Percentiles rank a stretch among this genome's conserved stretches.
These are phyloP conservation scores for Tursiops truncatus DNA, from an alignment of 2,113 vertebrate genomes.

Conservation along the genomic window DNA sequence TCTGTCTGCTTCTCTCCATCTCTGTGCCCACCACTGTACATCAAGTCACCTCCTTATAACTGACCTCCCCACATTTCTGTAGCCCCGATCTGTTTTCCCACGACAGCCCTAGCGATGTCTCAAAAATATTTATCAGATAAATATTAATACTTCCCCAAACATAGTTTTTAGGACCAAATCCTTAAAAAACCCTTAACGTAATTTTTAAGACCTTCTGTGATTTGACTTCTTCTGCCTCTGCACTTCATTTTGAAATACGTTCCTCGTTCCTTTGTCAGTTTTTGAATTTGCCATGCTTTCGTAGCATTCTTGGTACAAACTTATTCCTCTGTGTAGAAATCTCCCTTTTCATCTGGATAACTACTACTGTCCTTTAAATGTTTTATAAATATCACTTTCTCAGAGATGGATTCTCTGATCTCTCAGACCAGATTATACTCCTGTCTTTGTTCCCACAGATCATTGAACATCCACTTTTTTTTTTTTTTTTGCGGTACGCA, in stretches of 20 bases:
- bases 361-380: neutral
- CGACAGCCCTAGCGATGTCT: neutral
- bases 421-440: neutral
- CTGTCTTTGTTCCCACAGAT: neutral
- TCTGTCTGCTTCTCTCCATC: neutral
- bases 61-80: neutral
- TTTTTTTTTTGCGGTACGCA: neutral
- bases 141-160: neutral
- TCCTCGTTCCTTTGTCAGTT: neutral
- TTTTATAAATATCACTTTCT: neutral
- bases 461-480: neutral
- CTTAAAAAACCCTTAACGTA: neutral
- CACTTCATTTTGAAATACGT: neutral
- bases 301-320: neutral
- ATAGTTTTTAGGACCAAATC: neutral
- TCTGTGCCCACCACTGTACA: neutral
- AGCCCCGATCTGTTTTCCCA: neutral
- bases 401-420: neutral
- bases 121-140: neutral
- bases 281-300: neutral
- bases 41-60: neutral
- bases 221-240: slow-evolving; percentile 11
- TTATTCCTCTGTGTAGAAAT: neutral
- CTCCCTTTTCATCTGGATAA: neutral
- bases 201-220: neutral